Conservation (phyloP, 2,888 invertebrate genomes). For the Habroteleia sp. region DNA sequence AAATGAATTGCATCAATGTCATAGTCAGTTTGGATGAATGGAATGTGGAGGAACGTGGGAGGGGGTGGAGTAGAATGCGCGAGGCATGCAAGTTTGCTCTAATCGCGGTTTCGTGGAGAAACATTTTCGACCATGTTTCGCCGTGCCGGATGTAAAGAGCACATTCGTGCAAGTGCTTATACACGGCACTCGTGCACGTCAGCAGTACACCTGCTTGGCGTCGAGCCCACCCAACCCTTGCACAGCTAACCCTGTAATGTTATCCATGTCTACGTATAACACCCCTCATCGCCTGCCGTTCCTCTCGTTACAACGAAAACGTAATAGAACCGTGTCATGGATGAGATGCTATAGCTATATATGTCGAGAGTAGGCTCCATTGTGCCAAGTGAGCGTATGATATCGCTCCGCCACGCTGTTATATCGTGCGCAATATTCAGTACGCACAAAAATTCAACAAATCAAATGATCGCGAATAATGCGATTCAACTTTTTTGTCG, state of each 20-base stretch:
- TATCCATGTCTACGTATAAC: slow-evolving; percentile 56
- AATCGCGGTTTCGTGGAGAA: too few species aligned
- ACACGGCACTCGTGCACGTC: slow-evolving; percentile 52
- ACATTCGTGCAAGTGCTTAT: slow-evolving; percentile 38
- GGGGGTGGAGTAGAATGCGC: too few species aligned
- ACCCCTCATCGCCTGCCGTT: slow-evolving; percentile 52
- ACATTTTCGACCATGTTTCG: slow-evolving; percentile 11
- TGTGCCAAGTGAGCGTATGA: slow-evolving; percentile 50
- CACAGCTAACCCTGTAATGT: slow-evolving; percentile 46
- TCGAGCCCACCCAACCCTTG: slow-evolving; percentile 44
- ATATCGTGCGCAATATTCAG: slow-evolving; percentile 5
- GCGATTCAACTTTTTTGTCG: too few species aligned
- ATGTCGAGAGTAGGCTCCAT: slow-evolving; percentile 45
- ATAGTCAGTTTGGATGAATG: too few species aligned
- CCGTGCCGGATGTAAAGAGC: slow-evolving; percentile 11
- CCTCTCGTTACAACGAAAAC: slow-evolving; percentile 60
- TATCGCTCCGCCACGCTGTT: slow-evolving; percentile 14
- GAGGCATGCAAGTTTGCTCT: too few species aligned
- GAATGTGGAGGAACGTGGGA: too few species aligned
- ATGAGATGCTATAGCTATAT: slow-evolving; percentile 36
- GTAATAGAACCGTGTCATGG: slow-evolving; percentile 55
- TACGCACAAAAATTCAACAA: slow-evolving; percentile 25
- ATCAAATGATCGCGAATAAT: slow-evolving; percentile 25
- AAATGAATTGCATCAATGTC: too few species aligned
- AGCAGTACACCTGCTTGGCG: slow-evolving; percentile 57